Base-by-base conservation (phyloP, 2,888 invertebrate species). In the Brachyptera risi region DNA sequence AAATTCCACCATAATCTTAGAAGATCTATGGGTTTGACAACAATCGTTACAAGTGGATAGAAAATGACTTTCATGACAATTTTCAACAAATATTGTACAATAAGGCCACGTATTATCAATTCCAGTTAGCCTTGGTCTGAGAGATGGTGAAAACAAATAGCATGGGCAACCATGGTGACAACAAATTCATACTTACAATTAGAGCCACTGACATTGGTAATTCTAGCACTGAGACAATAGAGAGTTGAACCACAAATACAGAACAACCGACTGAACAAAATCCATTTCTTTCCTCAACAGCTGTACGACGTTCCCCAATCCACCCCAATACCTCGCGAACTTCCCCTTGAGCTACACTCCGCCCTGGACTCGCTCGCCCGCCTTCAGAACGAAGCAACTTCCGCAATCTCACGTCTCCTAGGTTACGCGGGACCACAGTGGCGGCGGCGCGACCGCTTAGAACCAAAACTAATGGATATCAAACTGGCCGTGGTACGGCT, bases 361-460 rank as follows among this genome's bases (percentile, higher is more conserved):
- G 91, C 91, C 0, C 76, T 90, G 68, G 89, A 91, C 68, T 83
- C 85, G 58, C 76, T 91, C 66, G 86, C 87, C 67, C 85, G 85
- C 70, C 75, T 89, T 66, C 88, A 90, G 73, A 82, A 80, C 62
- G 93, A 95, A 75, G 89, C 92, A 1, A 89, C 90, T 26, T 84
- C 85, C 58, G 87, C 93, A 37, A 89, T 92, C 64, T 85, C 86
- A n/a, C 83, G 84, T 73, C 77, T 90, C 60, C 81, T 90, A 57
- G 86, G 86, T 57, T 90, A 89, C 74, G 91, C 75, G 4, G 73
- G 72, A 66, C 88, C 90, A 24, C 84, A 86, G 60, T 95, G 95
- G 95, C 83, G 94, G 69, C 83, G 83, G 64, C 83, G 84, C 65
- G 89, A 90, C 26, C 87, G 88, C 71, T 78, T 96, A 63, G 88